Evolutionary conservation across 2,797 vertebrate species (phyloP), one percentile per base, ranked within the genome.

Genomic region (Pangasius macronema): DNA sequence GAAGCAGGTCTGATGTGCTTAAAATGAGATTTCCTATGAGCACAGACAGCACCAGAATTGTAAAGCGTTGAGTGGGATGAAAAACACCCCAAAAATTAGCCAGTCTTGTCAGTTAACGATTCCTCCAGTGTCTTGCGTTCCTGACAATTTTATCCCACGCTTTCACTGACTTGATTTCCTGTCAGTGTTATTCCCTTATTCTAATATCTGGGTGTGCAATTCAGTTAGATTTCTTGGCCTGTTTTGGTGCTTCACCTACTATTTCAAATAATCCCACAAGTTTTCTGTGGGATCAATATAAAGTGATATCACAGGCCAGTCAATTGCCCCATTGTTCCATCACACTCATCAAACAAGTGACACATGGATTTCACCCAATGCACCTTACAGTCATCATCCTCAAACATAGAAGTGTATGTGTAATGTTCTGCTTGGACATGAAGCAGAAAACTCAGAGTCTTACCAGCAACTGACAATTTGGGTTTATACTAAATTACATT

Each of bases 401-500:
- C 53, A 55, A 36, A 79, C 30, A 79, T 11, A 57, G 76, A 79
- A 11, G 30, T 79, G 53, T 57, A 3, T 24, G 30, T 36, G 76
- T 36, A 36, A 18, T 79, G 76, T 36, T 57, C 76, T 79, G n/a
- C 76, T 57, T 79, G 53, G 30, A 79, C 76, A 57, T 57, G 30
- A 33, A 57, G 53, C 18, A 57, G 10, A 57, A 79, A 57, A 20
- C 18, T n/a, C 46, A n/a, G 73, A 51, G 11, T 55, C 30, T 79
- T 9, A 36, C 51, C 18, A 36, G 18, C 18, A 33, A 57, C 9
- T 22, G 27, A 79, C 18, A 55, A 20, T 22, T 33, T 79, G 51
- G 18, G 13, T 79, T 77, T 53, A 77, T 53, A 53, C 53, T 57
- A 33, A 55, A 57, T 36, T 36, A 57, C 5, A 57, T 79, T 77